phyloP scores from a whole-genome alignment of 2,797 vertebrate species.

The Tinamus major region DNA sequence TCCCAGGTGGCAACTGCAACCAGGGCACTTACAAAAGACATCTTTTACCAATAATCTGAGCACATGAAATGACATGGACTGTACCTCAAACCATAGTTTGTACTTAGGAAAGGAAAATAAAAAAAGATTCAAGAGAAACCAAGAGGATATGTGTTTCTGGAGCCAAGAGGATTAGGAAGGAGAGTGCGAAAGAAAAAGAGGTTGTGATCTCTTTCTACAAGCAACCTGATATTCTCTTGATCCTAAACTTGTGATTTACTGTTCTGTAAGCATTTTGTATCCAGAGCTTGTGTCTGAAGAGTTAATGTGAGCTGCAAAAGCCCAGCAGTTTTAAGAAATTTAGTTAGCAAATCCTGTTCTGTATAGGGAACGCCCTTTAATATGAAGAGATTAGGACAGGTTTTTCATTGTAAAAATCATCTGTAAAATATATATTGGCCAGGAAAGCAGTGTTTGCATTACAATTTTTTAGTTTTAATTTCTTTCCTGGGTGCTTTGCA shows the following conservation, averaged over 20 bases:
- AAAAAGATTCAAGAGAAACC: background rate
- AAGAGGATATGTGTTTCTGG: background rate
- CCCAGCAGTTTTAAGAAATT: background rate
- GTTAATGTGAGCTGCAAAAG: background rate
- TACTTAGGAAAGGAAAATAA: background rate
- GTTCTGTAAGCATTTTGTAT: background rate
- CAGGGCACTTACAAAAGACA: background rate
- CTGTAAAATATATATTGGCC: background rate
- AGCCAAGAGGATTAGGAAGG: background rate
- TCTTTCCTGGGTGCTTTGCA: constrained; percentile 30
- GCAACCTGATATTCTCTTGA: background rate
- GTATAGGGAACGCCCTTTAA: background rate
- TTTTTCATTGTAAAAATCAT: background rate
- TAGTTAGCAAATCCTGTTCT: background rate
- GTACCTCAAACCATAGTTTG: background rate
- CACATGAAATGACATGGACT: background rate
- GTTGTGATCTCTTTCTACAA: background rate
- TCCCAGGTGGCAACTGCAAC: background rate
- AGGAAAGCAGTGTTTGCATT: constrained; percentile 21
- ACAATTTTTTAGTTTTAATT: constrained; percentile 24
- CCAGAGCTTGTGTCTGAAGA: background rate
- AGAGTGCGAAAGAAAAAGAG: background rate
- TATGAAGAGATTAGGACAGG: background rate
- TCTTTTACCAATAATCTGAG: background rate
- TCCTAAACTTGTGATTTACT: background rate